Base-by-base conservation (phyloP, 1,140 invertebrate genomes). In the Drosophila tropicalis region DNA sequence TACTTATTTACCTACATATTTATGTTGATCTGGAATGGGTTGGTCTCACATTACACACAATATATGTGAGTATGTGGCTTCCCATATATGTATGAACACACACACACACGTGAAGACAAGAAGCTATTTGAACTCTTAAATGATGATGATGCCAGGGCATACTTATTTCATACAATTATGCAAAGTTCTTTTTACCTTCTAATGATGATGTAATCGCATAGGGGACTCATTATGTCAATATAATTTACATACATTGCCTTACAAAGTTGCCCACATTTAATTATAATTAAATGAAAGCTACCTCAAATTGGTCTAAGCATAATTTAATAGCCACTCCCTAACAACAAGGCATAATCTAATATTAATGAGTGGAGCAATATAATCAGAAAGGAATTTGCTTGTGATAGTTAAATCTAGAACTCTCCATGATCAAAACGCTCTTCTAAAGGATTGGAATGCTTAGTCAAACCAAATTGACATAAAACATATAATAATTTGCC, bases 191-290 rank as follows among this genome's bases (percentile, higher is more conserved):
- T 69, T 60, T 13, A 54, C 62, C 56, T 60, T 73, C 69, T 83
- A 87, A 86, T 86, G 79, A 79, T 84, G 67, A 79, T 79, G 83
- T 73, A 79, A 79, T 74, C 75, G 62, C 56, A 72, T 71, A 87
- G 54, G 70, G 57, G 67, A 68, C 66, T 76, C 79, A 87, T 86
- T 79, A 70, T 55, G 64, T 57, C 76, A 70, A 73, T 62, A 83
- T 73, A 72, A 72, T 76, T 83, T 77, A 66, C 62, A 54, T 51
- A 62, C 40, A 39, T 57, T 34, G 6, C 66, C 58, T 47, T 29
- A 55, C 13, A 58, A 81, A 51, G 73, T 70, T 81, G 79, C 47
- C 67, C 41, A 70, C 78, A 86, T 86, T 86, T 89, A 89, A 89
- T 77, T 86, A 79, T 63, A 86, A 86, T 86, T 87, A 87, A 67